These are phyloP conservation scores for Phortica magna DNA, from an alignment of 2,888 invertebrate genomes.

Conservation along the genomic window DNA sequence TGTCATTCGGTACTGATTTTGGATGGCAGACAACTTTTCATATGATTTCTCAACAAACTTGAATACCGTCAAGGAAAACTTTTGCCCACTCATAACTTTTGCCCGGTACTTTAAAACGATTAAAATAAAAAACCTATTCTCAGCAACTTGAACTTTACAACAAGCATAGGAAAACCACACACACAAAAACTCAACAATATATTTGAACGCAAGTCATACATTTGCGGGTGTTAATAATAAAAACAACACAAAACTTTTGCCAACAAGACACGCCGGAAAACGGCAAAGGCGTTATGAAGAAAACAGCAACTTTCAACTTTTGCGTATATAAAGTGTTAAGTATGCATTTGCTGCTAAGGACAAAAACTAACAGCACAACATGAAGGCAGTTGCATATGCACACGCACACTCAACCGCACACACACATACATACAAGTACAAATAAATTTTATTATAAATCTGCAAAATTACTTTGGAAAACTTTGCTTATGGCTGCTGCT, in stretches of 20 bases:
- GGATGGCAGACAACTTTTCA: not conserved
- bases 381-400: too few relatives aligned
- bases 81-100: conserved; percentile 15
- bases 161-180: not conserved
- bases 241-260: conserved; percentile 28
- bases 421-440: not conserved
- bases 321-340: conserved; percentile 23
- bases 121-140: not conserved
- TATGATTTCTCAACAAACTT: not conserved
- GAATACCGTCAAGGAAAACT: not conserved
- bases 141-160: not conserved
- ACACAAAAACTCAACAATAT: not conserved
- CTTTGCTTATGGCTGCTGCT: conserved; percentile 2
- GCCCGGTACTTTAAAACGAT: conserved; percentile 17
- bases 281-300: conserved; percentile 6
- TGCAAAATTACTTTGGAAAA: conserved; percentile 31
- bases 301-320: conserved; percentile 27
- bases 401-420: not conserved
- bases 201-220: conserved; percentile 20
- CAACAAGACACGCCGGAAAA: not conserved
- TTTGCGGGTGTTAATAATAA: conserved; percentile 33
- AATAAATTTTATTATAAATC: conserved; percentile 25
- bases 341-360: conserved; percentile 1
- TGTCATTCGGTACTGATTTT: too few relatives aligned
- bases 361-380: not conserved